Base-by-base conservation (phyloP, 2,888 invertebrate species). In the Xiphydria camelus region DNA sequence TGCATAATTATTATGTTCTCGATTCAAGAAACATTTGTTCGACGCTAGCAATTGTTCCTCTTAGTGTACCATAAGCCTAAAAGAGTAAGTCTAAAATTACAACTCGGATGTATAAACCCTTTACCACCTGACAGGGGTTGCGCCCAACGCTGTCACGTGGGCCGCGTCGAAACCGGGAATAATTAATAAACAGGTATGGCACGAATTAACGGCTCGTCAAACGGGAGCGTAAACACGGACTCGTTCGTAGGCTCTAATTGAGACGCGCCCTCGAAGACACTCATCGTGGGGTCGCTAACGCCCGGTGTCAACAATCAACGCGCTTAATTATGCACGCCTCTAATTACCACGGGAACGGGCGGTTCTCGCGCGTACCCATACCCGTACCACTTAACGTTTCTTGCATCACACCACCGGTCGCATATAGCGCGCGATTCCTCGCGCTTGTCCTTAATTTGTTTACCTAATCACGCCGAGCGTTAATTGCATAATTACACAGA, bases 241-340 rank as follows among this genome's bases (percentile, higher is more conserved):
- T 20, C 40, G 45, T 35, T 49, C 40, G 19, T 20, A 57, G 58
- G 57, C 61, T 67, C 72, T 73, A 73, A 72, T 72, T 69, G 72
- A 70, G 67, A 68, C 70, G 65, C 70, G 64, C 71, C 70, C 66
- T 68, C 63, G 68, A 70, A 70, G 66, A 69, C 62, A 67, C 62
- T 70, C 70, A 55, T 68, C 66, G 63, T 47, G 47, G 59, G 48
- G 49, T 54, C 64, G 72, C 71, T 73, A 73, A 73, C 64, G 55
- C 52, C 57, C 53, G 61, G 62, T 68, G 70, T 70, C 70, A 73
- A 73, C 72, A 69, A 69, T 69, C 69, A 57, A 51, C 52, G 49
- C 25, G 51, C 59, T 70, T 73, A 72, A 71, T 73, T 73, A 73
- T 73, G 68, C 72, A 71, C 71, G 70, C 68, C 70, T 66, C 70